phyloP scores from a whole-genome alignment of 2,797 vertebrate genomes.

The Tinamus major region DNA sequence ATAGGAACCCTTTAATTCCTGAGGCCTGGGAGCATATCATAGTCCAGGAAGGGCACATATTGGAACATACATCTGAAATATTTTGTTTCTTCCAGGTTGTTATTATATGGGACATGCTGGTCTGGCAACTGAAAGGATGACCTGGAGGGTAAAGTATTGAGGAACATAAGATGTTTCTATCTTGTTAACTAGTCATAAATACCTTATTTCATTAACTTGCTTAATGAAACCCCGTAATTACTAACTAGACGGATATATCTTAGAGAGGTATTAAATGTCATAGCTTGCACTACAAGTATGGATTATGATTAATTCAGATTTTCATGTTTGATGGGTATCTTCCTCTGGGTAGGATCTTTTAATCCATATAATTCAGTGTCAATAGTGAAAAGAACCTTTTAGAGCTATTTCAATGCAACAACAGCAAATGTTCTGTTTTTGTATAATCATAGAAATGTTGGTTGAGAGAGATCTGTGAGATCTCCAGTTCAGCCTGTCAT shows the following conservation, averaged over 20 bases:
- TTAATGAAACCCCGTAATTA: neutral
- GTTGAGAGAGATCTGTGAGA: too few relatives aligned
- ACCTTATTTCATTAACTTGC: neutral
- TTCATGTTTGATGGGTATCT: neutral
- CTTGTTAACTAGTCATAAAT: constrained; percentile 2
- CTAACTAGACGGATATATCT: neutral
- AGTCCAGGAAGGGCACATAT: neutral
- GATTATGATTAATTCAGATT: neutral
- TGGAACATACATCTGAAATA: neutral
- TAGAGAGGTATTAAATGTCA: neutral
- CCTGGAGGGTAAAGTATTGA: neutral
- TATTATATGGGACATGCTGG: neutral
- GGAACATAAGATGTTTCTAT: neutral
- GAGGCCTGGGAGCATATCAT: neutral
- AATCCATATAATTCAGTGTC: neutral
- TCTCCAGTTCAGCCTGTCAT: too few relatives aligned
- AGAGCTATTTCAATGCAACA: neutral
- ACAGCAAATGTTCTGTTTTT: too few relatives aligned
- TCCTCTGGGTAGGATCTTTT: neutral
- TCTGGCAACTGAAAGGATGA: neutral
- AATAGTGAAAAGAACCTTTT: neutral
- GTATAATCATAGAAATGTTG: too few relatives aligned
- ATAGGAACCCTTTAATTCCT: neutral
- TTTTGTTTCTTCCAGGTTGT: neutral
- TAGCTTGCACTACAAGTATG: neutral